Evolutionary conservation across 2,797 vertebrate species (phyloP).

Genomic region (Odontamblyopus rebecca): DNA sequence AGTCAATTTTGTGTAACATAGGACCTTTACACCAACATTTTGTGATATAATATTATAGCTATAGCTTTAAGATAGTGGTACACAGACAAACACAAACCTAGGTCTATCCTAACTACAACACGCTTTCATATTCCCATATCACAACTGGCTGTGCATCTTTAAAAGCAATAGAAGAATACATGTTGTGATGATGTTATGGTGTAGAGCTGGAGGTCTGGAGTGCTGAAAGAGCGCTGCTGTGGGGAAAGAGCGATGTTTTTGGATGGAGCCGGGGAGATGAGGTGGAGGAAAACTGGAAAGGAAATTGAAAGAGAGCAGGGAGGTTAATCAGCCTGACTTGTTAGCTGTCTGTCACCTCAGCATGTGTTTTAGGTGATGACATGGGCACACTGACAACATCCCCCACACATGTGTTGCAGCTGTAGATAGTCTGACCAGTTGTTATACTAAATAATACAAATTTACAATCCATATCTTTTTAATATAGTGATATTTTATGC

Average conservation of each 20-base stretch:
- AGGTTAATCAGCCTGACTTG: constrained; percentile 52
- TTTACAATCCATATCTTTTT: background rate
- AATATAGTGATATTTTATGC: background rate
- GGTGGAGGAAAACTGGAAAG: constrained; percentile 44
- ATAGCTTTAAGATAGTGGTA: background rate
- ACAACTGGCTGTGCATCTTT: constrained; percentile 36
- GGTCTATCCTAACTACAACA: constrained; percentile 55
- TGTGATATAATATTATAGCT: background rate
- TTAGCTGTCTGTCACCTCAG: constrained; percentile 54
- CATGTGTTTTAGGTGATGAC: constrained; percentile 46
- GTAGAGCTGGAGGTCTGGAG: constrained; percentile 33
- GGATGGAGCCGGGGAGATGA: constrained; percentile 21
- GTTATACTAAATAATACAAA: background rate
- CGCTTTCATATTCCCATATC: constrained; percentile 47
- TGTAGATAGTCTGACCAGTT: background rate
- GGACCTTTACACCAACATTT: background rate
- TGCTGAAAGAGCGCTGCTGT: constrained; percentile 34
- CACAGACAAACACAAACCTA: background rate
- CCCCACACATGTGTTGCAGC: constrained; percentile 20
- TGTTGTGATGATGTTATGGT: constrained; percentile 28
- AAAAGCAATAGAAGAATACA: constrained; percentile 48
- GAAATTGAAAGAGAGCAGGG: constrained; percentile 50
- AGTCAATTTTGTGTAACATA: too few species aligned
- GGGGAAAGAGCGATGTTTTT: constrained; percentile 25
- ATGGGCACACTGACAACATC: constrained; percentile 24